These are phyloP conservation scores for Danio rerio DNA, from an alignment of 2,113 vertebrate genomes.

Conservation along the genomic window DNA sequence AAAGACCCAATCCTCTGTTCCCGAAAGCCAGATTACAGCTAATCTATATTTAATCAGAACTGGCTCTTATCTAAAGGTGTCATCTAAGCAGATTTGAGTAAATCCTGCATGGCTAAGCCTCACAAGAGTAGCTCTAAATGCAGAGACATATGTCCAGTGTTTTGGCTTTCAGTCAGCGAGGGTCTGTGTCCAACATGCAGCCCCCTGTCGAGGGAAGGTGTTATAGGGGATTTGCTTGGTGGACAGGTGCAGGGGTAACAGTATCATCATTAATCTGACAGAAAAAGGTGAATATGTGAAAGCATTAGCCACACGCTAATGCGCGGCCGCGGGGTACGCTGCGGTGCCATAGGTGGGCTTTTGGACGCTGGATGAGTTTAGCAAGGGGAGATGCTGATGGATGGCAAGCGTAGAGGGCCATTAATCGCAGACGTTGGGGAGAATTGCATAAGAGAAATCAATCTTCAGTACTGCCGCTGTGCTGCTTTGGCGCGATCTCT, in stretches of 20 bases:
- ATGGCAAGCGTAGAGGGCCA: constrained; percentile 54
- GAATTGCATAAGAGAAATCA: constrained; percentile 70
- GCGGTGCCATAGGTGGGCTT: constrained; percentile 45
- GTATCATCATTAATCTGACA: constrained; percentile 46
- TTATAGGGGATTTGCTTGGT: constrained; percentile 18
- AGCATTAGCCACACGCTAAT: constrained; percentile 39
- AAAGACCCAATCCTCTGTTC: constrained; percentile 53
- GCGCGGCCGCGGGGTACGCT: constrained; percentile 40
- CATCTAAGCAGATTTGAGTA: constrained; percentile 56
- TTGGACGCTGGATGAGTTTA: constrained; percentile 28
- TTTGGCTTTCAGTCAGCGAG: constrained; percentile 5
- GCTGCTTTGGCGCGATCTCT: constrained; percentile 41
- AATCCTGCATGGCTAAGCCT: constrained; percentile 33
- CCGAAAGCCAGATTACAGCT: constrained; percentile 53
- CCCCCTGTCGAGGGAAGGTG: constrained; percentile 18
- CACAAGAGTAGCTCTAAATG: background rate
- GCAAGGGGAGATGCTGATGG: constrained; percentile 44
- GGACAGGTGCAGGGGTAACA: constrained; percentile 43
- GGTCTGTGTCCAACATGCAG: background rate
- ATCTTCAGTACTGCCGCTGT: constrained; percentile 64
- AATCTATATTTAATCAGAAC: constrained; percentile 68
- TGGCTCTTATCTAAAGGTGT: constrained; percentile 33
- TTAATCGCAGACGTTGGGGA: constrained; percentile 71
- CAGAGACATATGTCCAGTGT: constrained; percentile 3
- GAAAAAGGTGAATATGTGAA: constrained; percentile 24